A percentile compares a stretch with the other conserved stretches of the same genome.
phyloP scores from a whole-genome alignment of 2,888 invertebrate species.

The Auanema sp. region DNA sequence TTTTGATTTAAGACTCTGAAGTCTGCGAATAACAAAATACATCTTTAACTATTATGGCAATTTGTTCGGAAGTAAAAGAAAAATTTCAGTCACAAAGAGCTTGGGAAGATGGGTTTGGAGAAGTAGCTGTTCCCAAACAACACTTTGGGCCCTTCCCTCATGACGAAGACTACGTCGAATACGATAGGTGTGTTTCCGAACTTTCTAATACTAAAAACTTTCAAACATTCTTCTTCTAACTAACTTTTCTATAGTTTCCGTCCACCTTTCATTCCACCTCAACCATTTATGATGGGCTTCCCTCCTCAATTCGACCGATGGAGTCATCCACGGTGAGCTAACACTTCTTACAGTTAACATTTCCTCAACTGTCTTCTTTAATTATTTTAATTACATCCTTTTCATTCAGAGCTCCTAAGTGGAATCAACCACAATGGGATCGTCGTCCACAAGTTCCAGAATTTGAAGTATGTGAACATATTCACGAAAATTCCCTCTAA shows the following conservation, averaged over 20 bases:
- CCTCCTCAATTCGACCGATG: no score
- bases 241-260: constrained; percentile 1
- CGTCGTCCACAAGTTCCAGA: neutral
- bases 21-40: neutral
- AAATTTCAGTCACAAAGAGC: constrained; percentile 14
- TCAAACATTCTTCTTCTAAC: neutral
- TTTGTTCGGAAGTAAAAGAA: no score
- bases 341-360: no score
- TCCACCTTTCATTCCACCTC: constrained; percentile 14
- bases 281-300: neutral
- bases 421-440: constrained; percentile 15
- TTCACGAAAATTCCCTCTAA: no score
- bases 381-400: neutral
- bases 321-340: no score
- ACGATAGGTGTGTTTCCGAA: constrained; percentile 14
- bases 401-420: constrained; percentile 12
- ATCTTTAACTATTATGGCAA: neutral
- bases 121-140: constrained; percentile 39
- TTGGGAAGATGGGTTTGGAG: constrained; percentile 43
- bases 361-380: neutral
- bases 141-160: constrained; percentile 23
- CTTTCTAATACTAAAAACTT: neutral
- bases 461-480: no score
- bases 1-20: neutral
- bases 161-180: constrained; percentile 23